phyloP scores from a whole-genome alignment of 2,797 vertebrate species.

The Malurus leucopterus region DNA sequence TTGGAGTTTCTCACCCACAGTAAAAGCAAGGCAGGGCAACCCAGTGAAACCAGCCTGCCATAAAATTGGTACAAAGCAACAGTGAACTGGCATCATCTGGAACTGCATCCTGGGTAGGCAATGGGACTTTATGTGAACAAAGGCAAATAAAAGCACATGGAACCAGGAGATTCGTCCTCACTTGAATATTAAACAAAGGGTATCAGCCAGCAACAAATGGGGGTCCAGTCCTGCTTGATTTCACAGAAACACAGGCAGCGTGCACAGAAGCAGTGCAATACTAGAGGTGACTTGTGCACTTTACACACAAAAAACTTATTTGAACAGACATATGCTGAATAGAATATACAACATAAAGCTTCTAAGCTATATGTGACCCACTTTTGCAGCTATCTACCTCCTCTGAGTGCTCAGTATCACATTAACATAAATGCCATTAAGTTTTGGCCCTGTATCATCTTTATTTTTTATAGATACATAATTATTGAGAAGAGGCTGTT shows the following conservation, averaged over 20 bases:
- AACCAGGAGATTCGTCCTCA: background rate
- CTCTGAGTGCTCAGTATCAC: background rate
- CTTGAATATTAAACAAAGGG: background rate
- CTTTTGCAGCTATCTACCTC: background rate
- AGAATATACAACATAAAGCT: background rate
- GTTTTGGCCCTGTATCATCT: constrained; percentile 34
- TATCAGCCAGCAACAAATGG: background rate
- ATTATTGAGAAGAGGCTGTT: constrained; percentile 57
- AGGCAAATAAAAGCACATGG: background rate
- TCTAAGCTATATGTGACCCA: constrained; percentile 9
- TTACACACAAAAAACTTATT: background rate
- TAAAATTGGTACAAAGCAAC: background rate
- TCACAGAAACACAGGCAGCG: background rate
- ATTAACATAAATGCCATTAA: constrained; percentile 55
- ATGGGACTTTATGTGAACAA: background rate
- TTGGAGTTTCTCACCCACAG: background rate
- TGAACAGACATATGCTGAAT: background rate
- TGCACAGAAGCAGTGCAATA: background rate
- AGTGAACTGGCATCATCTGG: background rate
- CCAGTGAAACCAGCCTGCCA: background rate
- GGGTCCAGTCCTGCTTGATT: background rate
- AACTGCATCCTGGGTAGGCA: background rate
- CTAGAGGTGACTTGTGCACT: background rate
- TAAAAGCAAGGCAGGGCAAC: background rate
- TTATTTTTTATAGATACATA: constrained; percentile 60